Percentiles rank a stretch among this genome's conserved stretches.
Evolutionary conservation across 2,797 vertebrate genomes (phyloP).

Genomic region (Todus mexicanus): DNA sequence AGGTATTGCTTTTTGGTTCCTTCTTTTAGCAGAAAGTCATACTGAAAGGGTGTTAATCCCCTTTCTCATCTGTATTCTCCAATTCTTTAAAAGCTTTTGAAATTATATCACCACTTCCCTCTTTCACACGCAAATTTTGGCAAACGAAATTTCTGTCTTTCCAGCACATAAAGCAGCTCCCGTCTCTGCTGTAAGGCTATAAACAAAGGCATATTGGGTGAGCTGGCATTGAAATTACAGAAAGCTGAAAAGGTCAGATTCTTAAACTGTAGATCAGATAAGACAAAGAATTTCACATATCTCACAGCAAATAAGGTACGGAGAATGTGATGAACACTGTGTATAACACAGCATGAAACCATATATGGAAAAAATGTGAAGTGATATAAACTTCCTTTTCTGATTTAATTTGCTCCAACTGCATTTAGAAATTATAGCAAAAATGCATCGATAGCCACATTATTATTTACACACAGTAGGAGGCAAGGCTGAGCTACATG

Average conservation of each 20-base stretch:
- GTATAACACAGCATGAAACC: constrained; percentile 9
- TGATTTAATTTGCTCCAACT: constrained; percentile 6
- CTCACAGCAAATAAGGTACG: not conserved
- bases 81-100: not conserved
- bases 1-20: not conserved
- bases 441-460: not conserved
- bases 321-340: not conserved
- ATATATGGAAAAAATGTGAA: not conserved
- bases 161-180: not conserved
- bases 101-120: not conserved
- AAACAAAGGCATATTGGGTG: constrained; percentile 42
- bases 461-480: constrained; percentile 8
- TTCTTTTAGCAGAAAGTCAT: not conserved
- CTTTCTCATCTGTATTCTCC: not conserved
- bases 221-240: constrained; percentile 31
- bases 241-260: constrained; percentile 60
- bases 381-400: constrained; percentile 19
- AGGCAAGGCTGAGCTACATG: not conserved
- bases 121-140: not conserved
- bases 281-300: constrained; percentile 44
- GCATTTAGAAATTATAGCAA: constrained; percentile 16
- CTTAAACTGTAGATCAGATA: constrained; percentile 51
- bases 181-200: constrained; percentile 5
- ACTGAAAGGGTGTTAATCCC: not conserved
- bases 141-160: not conserved